Evolutionary conservation across 1,140 invertebrate species (phyloP).

Genomic region (Temnothorax nylanderi): DNA sequence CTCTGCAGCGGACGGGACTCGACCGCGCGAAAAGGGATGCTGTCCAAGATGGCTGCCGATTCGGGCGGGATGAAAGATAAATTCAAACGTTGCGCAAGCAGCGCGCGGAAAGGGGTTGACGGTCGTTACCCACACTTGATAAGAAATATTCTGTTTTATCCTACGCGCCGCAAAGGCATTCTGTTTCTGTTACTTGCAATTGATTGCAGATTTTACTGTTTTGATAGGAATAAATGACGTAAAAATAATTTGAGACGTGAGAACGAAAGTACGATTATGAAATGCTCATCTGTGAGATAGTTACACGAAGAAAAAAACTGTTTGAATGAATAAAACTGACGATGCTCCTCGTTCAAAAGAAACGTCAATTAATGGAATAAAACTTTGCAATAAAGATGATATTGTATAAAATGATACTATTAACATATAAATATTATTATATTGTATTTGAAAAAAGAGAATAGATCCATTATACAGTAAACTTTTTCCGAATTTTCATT

Average conservation of each 20-base stretch:
- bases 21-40: slow-evolving; percentile 27
- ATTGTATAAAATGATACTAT: background rate
- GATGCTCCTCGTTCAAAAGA: background rate
- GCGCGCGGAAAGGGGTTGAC: background rate
- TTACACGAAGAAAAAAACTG: background rate
- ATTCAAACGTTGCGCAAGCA: slow-evolving; percentile 12
- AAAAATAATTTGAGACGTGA: background rate
- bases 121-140: slow-evolving; percentile 33
- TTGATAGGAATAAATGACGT: background rate
- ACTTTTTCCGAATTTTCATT: background rate
- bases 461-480: background rate
- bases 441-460: background rate
- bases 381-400: background rate
- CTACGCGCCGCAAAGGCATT: background rate
- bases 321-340: background rate
- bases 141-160: slow-evolving; percentile 54
- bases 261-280: background rate
- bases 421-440: background rate
- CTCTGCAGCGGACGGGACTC: background rate
- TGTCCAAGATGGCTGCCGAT: slow-evolving; percentile 21
- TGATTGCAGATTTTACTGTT: background rate
- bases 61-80: background rate
- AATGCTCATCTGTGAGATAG: slow-evolving; percentile 11
- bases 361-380: background rate
- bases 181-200: background rate